phyloP scores from a whole-genome alignment of 2,888 invertebrate species.

The Drosophila ezoana region DNA sequence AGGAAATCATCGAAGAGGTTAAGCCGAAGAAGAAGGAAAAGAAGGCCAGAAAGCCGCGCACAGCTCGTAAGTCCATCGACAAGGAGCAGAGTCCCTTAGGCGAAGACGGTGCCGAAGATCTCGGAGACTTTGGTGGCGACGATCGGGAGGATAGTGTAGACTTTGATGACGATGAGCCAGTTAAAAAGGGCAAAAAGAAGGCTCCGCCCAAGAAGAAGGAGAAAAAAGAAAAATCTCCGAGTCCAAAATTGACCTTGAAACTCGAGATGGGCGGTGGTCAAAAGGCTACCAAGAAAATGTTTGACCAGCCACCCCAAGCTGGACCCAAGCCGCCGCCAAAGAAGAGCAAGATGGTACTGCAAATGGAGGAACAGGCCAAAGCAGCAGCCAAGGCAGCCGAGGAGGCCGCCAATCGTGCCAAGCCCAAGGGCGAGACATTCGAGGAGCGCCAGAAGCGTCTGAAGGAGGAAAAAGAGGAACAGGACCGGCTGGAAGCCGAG shows the following conservation, averaged over 20 bases:
- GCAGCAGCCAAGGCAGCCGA: constrained; percentile 83
- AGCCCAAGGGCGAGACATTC: constrained; percentile 82
- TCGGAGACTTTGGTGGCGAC: constrained; percentile 57
- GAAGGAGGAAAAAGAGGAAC: constrained; percentile 81
- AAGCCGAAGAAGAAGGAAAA: constrained; percentile 83
- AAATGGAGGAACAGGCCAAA: constrained; percentile 84
- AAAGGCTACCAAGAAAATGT: constrained; percentile 84
- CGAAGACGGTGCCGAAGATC: constrained; percentile 51
- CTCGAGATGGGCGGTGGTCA: constrained; percentile 83
- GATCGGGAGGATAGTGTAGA: constrained; percentile 82
- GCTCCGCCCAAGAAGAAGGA: constrained; percentile 82
- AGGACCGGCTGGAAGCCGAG: constrained; percentile 80
- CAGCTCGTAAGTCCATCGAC: constrained; percentile 76
- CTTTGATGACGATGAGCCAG: constrained; percentile 80
- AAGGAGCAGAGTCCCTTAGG: constrained; percentile 67
- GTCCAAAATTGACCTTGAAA: constrained; percentile 83
- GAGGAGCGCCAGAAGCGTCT: constrained; percentile 83
- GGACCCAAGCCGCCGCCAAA: constrained; percentile 84
- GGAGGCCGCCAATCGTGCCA: constrained; percentile 80
- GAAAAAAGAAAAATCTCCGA: constrained; percentile 83
- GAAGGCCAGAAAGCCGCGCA: constrained; percentile 74
- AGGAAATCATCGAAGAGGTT: constrained; percentile 81
- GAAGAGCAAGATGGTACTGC: constrained; percentile 83
- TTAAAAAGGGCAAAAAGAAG: constrained; percentile 82
- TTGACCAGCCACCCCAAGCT: constrained; percentile 78